Evolutionary conservation across 2,113 vertebrate genomes (phyloP), one percentile per base, ranked within the genome.

Genomic region (Leptobrachium ailaonicum): DNA sequence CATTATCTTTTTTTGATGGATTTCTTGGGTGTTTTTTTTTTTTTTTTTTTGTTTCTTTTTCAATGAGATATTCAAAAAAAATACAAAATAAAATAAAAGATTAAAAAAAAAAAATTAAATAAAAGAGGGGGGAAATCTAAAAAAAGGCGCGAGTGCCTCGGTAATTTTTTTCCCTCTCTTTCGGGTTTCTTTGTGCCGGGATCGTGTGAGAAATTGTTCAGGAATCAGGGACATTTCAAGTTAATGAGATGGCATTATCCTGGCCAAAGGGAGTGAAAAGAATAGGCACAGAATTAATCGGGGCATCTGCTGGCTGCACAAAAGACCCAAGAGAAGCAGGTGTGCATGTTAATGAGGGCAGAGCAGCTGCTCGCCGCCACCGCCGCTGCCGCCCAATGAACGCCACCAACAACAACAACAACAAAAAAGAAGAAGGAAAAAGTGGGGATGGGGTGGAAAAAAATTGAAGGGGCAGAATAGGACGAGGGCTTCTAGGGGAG

Each of bases 261-360:
- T 1, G 84, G 85, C 85, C 86, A 82, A 82, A 86, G 12, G 66
- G 80, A 68, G 71, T 41, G 71, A 83, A 89, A 88, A 89, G 86
- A 87, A 87, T 87, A 80, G 67, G 78, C 62, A 79, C 84, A 89
- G 91, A 87, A 89, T 86, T 89, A 93, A 93, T 88, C 88, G 90
- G 92, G 89, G 91, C 90, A 88, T 90, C 87, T 88, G 91, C 90
- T 88, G 86, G 82, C 70, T 69, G 87, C 90, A 88, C 88, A 94
- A 93, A 77, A 92, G 92, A 91, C 91, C 92, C 84, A 83, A 84
- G 73, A 87, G 90, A 91, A 97, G 95, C 96, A 96, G 97, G 96
- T 97, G 96, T 88, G 90, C 92, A 95, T 94, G 89, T 88, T 95
- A 96, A 96, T 91, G 89, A 95, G 93, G 85, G 88, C 86, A 82